Conservation (phyloP, 2,113 vertebrate genomes). For the Prinia subflava region DNA sequence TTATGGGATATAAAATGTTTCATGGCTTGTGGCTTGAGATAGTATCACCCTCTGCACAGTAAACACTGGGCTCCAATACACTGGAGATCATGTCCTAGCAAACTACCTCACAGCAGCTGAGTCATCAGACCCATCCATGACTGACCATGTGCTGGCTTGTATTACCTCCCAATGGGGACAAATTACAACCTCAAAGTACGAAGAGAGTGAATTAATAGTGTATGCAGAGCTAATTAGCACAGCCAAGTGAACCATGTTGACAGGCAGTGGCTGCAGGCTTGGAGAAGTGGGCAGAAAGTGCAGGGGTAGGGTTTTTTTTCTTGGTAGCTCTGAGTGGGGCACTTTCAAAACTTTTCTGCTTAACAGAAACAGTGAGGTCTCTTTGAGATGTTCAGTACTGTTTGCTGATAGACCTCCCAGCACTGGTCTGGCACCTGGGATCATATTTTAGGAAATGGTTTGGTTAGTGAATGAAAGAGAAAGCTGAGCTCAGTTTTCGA, state of each 20-base stretch:
- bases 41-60: background rate
- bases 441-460: background rate
- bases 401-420: background rate
- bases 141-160: background rate
- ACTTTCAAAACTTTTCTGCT: background rate
- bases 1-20: background rate
- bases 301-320: background rate
- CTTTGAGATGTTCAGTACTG: background rate
- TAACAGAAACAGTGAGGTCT: background rate
- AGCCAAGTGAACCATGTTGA: background rate
- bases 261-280: background rate
- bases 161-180: background rate
- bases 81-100: background rate
- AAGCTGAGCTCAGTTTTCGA: background rate
- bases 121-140: background rate
- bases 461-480: background rate
- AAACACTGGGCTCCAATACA: background rate
- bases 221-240: background rate
- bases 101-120: background rate
- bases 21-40: background rate
- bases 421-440: background rate
- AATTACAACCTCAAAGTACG: slow-evolving; percentile 3
- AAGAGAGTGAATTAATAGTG: background rate
- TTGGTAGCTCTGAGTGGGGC: background rate
- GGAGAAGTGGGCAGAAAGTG: background rate